Base-by-base conservation (phyloP, 2,797 vertebrate species). In the Oreochromis grahami region DNA sequence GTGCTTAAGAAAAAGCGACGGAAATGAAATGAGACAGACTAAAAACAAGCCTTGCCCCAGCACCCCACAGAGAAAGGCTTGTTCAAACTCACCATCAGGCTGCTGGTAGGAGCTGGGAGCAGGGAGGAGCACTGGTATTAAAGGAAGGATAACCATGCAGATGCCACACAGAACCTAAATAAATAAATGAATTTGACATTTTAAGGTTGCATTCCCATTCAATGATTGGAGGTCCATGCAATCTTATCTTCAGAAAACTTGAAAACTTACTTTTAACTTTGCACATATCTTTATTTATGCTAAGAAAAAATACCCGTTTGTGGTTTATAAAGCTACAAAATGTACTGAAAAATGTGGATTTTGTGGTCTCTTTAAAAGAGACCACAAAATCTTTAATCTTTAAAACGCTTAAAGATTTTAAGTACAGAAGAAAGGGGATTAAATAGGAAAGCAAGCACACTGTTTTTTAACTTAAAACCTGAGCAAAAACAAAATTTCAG, bases 21-120 rank as follows among this genome's bases (percentile, higher is more conserved):
- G 82, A 92, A 91, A 92, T 91, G n/a, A 91, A 91, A 81, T 45
- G 76, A 87, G 88, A 91, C 90, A 78, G 86, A 92, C 56, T 87
- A 72, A 91, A 93, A 93, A 93, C 80, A 94, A 85, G 56, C 68
- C 38, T 34, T 48, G 60, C 58, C 77, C 77, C 12, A 45, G 77
- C 85, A 77, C 78, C 77, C 82, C 26, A 84, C 84, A 84, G 86
- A 89, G 83, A 85, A 34, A 53, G 72, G 72, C 82, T 88, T 86
- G 86, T 89, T 91, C 83, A 78, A 81, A 84, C 80, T 76, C 55
- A 34, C 58, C 81, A 77, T 77, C 70, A 72, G 56, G 34, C 80
- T 13, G 21, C 19, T 76, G 74, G 78, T 77, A 34, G 34, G 81
- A 79, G 80, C 68, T 63, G 78, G 41, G 5, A 81, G 38, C 8